Evolutionary conservation across 2,888 invertebrate species (phyloP).

Genomic region (Hesperia comma): DNA sequence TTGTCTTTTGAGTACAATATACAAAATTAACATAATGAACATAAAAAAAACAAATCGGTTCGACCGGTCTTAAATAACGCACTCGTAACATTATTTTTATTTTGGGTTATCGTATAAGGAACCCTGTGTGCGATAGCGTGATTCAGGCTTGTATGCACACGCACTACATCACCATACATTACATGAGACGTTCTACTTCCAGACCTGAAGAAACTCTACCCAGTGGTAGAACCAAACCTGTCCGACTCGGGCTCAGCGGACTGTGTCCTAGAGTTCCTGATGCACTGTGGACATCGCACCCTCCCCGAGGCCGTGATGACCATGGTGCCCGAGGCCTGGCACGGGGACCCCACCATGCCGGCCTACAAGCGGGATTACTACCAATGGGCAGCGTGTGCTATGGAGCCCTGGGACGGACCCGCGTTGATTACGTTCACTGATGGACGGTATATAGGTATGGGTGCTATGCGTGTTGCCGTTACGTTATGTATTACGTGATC

Average conservation of each 20-base stretch:
- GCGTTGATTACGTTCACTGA: conserved; percentile 99
- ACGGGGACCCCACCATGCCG: conserved; percentile 96
- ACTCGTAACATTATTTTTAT: no score
- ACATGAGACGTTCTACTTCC: conserved; percentile 41
- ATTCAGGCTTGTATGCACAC: no score
- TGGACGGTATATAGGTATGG: conserved; percentile 94
- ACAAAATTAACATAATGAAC: no score
- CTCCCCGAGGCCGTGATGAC: conserved; percentile 99
- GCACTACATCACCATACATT: no score
- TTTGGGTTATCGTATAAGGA: no score
- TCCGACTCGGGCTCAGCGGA: conserved; percentile 99
- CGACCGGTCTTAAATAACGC: no score
- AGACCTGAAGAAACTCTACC: conserved; percentile 94
- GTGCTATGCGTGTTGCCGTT: no score
- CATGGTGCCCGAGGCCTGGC: conserved; percentile 99
- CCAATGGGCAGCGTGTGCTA: conserved; percentile 98
- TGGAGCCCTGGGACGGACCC: conserved; percentile 99
- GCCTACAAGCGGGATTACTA: conserved; percentile 97
- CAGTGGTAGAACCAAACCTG: conserved; percentile 98
- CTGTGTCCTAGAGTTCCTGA: conserved; percentile 98
- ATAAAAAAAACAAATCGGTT: no score
- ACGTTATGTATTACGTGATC: no score
- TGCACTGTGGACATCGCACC: conserved; percentile 95
- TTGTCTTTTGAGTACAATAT: no score
- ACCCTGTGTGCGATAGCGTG: no score